Evolutionary conservation across 1,140 invertebrate species (phyloP).

Genomic region (Meloidogyne exigua): DNA sequence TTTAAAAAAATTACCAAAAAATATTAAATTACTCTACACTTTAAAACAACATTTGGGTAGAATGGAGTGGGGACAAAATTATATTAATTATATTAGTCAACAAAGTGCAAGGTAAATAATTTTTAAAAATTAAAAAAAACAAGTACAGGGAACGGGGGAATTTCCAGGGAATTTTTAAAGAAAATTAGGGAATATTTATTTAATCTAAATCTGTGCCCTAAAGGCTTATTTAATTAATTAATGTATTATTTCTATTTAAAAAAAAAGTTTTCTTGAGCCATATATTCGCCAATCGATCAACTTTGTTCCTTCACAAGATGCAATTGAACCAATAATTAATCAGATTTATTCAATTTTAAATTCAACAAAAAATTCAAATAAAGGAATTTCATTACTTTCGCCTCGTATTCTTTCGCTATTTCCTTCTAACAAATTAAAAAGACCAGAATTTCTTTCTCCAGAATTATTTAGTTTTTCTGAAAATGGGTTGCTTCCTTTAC

Average conservation of each 20-base stretch:
- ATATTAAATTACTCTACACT: neutral
- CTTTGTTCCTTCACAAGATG: neutral
- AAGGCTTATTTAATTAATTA: neutral
- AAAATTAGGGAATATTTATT: no score
- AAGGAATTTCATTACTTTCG: neutral
- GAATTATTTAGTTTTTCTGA: slow-evolving; percentile 1
- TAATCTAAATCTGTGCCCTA: no score
- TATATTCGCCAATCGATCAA: neutral
- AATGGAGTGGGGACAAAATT: slow-evolving; percentile 10
- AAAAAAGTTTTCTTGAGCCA: neutral
- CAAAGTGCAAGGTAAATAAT: slow-evolving; percentile 7
- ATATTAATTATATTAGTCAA: slow-evolving; percentile 8
- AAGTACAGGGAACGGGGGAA: no score
- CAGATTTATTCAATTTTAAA: neutral
- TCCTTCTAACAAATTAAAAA: neutral
- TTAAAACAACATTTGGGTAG: neutral
- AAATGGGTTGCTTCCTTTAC: neutral
- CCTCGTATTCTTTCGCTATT: slow-evolving; percentile 9
- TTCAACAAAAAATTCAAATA: neutral
- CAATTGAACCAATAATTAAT: neutral
- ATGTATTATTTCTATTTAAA: no score
- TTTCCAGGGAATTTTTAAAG: no score
- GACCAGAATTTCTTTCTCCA: slow-evolving; percentile 7
- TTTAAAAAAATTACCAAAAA: slow-evolving; percentile 13
- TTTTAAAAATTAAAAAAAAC: no score